Conservation (phyloP, 2,113 vertebrate species). For the Melospiza georgiana region DNA sequence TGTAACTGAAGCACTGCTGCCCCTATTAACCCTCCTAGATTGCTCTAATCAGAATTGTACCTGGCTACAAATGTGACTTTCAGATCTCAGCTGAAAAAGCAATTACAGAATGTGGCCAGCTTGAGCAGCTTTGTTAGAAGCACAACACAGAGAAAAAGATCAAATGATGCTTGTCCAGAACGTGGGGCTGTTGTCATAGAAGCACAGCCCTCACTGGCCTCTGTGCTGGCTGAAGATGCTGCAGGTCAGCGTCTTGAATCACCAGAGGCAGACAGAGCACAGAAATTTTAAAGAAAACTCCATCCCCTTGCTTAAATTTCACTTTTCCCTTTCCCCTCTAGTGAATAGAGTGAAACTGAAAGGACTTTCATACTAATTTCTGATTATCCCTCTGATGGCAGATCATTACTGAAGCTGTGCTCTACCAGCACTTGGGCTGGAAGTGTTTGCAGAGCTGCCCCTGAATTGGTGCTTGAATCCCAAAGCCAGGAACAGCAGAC, state of each 20-base stretch:
- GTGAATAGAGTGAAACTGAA: background rate
- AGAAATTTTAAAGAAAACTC: background rate
- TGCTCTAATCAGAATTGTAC: constrained; percentile 23
- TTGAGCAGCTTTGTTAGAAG: constrained; percentile 15
- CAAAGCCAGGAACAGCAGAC: background rate
- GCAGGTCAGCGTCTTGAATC: background rate
- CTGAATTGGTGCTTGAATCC: background rate
- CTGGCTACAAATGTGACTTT: constrained; percentile 15
- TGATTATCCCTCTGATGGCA: background rate
- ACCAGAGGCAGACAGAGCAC: background rate
- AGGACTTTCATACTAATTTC: background rate
- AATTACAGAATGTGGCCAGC: constrained; percentile 36
- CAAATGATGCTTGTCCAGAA: constrained; percentile 1
- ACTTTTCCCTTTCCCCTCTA: background rate
- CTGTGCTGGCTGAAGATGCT: background rate
- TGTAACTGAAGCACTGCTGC: constrained; percentile 8
- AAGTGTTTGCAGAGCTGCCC: background rate
- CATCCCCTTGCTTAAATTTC: background rate
- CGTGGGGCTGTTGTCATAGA: constrained; percentile 52
- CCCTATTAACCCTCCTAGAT: constrained; percentile 22
- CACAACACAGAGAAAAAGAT: constrained; percentile 48
- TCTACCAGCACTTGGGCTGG: background rate
- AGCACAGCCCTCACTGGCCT: background rate
- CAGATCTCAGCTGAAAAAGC: constrained; percentile 32
- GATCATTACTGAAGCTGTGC: background rate